Percentiles rank a stretch among this genome's conserved stretches.
phyloP scores from a whole-genome alignment of 2,113 vertebrate genomes.

The Dipodomys ordii region DNA sequence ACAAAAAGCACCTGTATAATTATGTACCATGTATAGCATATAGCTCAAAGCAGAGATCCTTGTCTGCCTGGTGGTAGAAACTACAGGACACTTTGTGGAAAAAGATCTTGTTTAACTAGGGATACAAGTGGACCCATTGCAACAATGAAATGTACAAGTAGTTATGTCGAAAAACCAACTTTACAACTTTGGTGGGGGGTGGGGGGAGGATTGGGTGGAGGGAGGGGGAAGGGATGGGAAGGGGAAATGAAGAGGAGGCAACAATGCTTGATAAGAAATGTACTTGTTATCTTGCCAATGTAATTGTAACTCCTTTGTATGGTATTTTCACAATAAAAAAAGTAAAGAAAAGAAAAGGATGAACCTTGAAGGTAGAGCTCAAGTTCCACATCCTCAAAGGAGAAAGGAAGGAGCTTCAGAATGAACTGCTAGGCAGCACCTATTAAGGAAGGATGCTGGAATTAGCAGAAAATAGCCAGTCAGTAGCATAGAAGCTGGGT shows the following conservation, averaged over 20 bases:
- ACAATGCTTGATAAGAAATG: too few relatives aligned
- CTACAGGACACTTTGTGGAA: background rate
- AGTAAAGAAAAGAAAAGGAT: background rate
- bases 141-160: too few relatives aligned
- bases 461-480: background rate
- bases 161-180: too few relatives aligned
- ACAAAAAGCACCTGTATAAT: background rate
- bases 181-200: too few relatives aligned
- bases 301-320: too few relatives aligned
- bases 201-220: too few relatives aligned
- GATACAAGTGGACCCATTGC: too few relatives aligned
- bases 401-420: background rate
- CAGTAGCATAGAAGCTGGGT: background rate
- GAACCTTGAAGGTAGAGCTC: background rate
- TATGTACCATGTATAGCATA: background rate
- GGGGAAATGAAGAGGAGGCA: too few relatives aligned
- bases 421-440: background rate
- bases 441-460: background rate
- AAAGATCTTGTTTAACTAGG: too few relatives aligned
- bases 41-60: background rate
- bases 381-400: background rate
- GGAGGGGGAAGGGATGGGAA: too few relatives aligned
- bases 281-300: too few relatives aligned
- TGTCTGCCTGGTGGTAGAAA: background rate
- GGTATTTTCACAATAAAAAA: too few relatives aligned